Evolutionary conservation across 1,140 invertebrate species (phyloP), one percentile per base, ranked within the genome.

Genomic region (Drosophila mayri): DNA sequence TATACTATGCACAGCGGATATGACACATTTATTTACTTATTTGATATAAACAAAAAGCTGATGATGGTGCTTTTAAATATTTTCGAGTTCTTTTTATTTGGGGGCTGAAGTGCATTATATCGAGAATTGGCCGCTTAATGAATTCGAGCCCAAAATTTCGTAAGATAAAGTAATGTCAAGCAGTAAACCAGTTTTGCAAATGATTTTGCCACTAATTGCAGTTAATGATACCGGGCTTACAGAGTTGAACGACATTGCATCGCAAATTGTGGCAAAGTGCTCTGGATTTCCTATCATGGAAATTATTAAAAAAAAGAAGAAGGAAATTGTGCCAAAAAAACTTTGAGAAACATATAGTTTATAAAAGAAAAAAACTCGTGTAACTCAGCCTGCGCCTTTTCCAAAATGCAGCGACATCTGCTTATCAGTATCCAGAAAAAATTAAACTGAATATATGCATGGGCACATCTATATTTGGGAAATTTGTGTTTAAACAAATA

Each of bases 181-280:
- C 66, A 7, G 55, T 54, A 60, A 73, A 72, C 70, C 70, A 50
- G 70, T 73, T 72, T 41, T 47, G 52, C 38, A 60, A 67, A 50
- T 72, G 37, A 71, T 50, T 60, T 60, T 30, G 20, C 37, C 66
- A 50, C 47, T 71, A 50, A 72, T 60, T 49, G 64, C 52, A 37
- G 16, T 25, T 43, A 72, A 72, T 41, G 44, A 60, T 28, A 49
- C 38, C 20, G 38, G 57, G 18, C 35, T 41, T 60, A 30, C 52
- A 60, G 40, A 73, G 70, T 73, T 73, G 70, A 73, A 73, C 68
- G 70, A 73, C 70, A 60, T 58, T 41, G 16, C 43, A 28, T 3
- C 1, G 11, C 35, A 37, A 52, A 41, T 35, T 14, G 35, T 10
- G 32, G 20, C 41, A 22, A n/a, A 49, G 8, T 67, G 50, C 35